Evolutionary conservation across 2,797 vertebrate species (phyloP).

Genomic region (Phalanger gymnotis): DNA sequence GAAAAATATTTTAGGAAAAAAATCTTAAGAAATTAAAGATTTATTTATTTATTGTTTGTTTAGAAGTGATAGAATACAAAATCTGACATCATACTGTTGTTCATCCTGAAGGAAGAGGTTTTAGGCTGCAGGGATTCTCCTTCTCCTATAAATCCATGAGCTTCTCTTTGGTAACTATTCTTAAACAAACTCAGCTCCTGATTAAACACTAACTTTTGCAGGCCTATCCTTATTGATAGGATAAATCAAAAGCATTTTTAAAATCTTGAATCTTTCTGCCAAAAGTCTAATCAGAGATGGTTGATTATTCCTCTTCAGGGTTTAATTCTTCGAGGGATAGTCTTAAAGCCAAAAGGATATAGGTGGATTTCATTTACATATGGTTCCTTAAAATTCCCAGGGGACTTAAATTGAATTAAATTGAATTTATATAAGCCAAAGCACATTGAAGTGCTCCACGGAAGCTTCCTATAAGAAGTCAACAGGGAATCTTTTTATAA

Average conservation of each 20-base stretch:
- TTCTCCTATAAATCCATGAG: background rate
- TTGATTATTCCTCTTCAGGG: background rate
- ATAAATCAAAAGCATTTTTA: background rate
- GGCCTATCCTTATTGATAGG: background rate
- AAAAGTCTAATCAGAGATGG: background rate
- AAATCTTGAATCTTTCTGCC: background rate
- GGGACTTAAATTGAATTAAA: background rate
- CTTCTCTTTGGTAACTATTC: background rate
- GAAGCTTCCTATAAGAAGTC: background rate
- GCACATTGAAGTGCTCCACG: background rate
- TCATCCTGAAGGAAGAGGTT: background rate
- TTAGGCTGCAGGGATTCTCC: background rate
- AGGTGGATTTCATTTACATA: background rate
- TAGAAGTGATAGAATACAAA: background rate
- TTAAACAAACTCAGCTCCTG: background rate
- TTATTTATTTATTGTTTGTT: background rate
- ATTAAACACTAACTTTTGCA: background rate
- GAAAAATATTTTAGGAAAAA: background rate
- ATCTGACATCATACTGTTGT: background rate
- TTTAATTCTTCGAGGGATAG: background rate
- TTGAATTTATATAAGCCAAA: background rate
- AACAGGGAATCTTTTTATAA: background rate
- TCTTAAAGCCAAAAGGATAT: background rate
- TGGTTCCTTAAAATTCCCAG: background rate
- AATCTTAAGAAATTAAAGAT: background rate